These are phyloP conservation scores for Acleris literana DNA, from an alignment of 2,888 invertebrate species.

Conservation along the genomic window DNA sequence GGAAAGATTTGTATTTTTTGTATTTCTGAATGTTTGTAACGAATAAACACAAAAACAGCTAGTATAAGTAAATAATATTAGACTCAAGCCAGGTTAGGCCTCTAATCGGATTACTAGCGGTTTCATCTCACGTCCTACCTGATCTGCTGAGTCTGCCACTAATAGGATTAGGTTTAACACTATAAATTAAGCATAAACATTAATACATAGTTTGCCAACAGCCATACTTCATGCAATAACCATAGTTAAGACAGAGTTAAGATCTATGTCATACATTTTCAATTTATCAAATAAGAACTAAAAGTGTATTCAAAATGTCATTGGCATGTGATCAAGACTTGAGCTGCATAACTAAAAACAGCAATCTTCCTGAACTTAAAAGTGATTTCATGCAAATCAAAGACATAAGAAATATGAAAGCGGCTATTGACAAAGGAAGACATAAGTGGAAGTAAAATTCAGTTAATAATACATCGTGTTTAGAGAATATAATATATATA, in stretches of 20 bases:
- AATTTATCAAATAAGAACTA: neutral
- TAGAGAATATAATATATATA: no score
- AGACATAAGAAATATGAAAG: neutral
- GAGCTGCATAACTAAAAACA: neutral
- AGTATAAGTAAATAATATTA: neutral
- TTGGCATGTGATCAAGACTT: neutral
- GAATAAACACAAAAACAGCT: no score
- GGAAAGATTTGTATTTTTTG: no score
- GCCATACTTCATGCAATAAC: neutral
- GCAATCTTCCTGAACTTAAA: neutral
- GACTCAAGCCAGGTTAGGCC: neutral
- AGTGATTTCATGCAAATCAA: neutral
- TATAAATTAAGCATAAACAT: neutral
- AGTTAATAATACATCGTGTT: no score
- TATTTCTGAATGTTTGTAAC: neutral
- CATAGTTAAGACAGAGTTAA: no score
- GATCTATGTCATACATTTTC: neutral
- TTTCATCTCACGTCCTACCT: slow-evolving; percentile 2
- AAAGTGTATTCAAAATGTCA: no score
- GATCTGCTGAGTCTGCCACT: neutral
- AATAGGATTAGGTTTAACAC: slow-evolving; percentile 8
- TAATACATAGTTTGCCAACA: slow-evolving; percentile 5
- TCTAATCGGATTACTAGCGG: slow-evolving; percentile 11
- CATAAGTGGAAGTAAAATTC: no score
- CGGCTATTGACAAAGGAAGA: slow-evolving; percentile 10